These are phyloP conservation scores for Antennarius maculatus DNA, from an alignment of 2,797 vertebrate genomes.

Conservation along the genomic window DNA sequence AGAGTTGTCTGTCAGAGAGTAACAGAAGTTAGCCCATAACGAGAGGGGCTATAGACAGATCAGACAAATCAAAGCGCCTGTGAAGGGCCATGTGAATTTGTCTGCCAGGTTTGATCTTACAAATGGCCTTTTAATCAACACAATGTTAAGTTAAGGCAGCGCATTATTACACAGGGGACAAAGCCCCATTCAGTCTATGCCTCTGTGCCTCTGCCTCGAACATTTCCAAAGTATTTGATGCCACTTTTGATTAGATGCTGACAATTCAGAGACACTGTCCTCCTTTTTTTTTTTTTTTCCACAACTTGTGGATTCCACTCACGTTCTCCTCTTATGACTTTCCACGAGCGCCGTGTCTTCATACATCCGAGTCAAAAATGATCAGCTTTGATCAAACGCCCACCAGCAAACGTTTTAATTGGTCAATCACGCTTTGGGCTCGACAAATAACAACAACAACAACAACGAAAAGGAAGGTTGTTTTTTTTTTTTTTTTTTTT, in stretches of 20 bases:
- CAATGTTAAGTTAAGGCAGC: constrained; percentile 85
- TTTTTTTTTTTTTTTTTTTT: constrained; percentile 17
- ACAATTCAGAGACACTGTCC: constrained; percentile 77
- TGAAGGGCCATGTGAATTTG: constrained; percentile 80
- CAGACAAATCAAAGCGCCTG: constrained; percentile 69
- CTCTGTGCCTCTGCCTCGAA: constrained; percentile 66
- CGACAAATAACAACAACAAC: constrained; percentile 68
- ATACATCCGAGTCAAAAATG: constrained; percentile 57
- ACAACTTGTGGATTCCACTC: constrained; percentile 81
- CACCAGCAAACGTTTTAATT: constrained; percentile 69
- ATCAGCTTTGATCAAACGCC: constrained; percentile 76
- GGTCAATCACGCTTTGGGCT: constrained; percentile 30
- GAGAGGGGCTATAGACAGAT: constrained; percentile 55
- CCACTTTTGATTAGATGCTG: constrained; percentile 83
- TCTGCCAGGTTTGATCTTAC: constrained; percentile 81
- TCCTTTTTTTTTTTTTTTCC: constrained; percentile 80
- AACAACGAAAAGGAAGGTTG: constrained; percentile 18
- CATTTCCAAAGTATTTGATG: constrained; percentile 84
- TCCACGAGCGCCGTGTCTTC: constrained; percentile 61
- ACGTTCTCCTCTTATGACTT: constrained; percentile 79
- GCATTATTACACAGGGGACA: constrained; percentile 76
- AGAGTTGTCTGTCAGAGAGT: constrained; percentile 42
- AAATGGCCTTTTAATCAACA: constrained; percentile 87
- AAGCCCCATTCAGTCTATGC: constrained; percentile 78
- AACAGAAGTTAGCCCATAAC: constrained; percentile 36